Percentiles rank a stretch among this genome's conserved stretches.
Evolutionary conservation across 2,797 vertebrate species (phyloP).

Genomic region (Molothrus aeneus): DNA sequence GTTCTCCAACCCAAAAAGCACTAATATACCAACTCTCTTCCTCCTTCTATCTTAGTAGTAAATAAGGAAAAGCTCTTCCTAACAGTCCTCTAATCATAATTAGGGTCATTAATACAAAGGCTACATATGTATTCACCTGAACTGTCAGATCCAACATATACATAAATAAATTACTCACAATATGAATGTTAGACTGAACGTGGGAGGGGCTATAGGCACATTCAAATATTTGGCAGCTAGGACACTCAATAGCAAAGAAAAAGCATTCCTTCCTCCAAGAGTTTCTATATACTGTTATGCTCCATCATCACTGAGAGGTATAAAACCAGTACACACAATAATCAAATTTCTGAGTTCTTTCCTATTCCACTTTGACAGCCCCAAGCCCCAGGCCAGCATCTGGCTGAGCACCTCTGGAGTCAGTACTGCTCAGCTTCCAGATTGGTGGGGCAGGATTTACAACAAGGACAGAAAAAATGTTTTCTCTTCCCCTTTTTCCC

Average conservation of each 20-base stretch:
- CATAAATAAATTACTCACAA: background rate
- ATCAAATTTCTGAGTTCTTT: background rate
- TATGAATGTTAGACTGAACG: background rate
- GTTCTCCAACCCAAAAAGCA: background rate
- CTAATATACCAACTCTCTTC: background rate
- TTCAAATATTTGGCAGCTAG: background rate
- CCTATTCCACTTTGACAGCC: background rate
- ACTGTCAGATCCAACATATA: background rate
- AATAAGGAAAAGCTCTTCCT: background rate
- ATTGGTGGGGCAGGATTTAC: background rate
- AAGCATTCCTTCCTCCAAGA: background rate
- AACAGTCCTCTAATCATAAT: background rate
- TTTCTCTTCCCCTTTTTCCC: background rate
- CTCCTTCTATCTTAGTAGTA: background rate
- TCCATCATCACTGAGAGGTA: background rate
- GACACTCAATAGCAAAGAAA: background rate
- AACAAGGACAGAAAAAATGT: background rate
- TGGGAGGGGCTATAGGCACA: background rate
- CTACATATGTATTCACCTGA: background rate
- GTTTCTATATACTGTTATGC: rapidly evolving
- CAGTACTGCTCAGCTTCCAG: background rate
- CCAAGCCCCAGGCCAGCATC: background rate
- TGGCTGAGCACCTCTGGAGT: background rate
- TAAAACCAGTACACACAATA: background rate
- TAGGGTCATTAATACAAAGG: background rate